Percentiles rank a stretch among this genome's conserved stretches.
Conservation (phyloP, 2,113 vertebrate genomes). For the Budorcas taxicolor region DNA sequence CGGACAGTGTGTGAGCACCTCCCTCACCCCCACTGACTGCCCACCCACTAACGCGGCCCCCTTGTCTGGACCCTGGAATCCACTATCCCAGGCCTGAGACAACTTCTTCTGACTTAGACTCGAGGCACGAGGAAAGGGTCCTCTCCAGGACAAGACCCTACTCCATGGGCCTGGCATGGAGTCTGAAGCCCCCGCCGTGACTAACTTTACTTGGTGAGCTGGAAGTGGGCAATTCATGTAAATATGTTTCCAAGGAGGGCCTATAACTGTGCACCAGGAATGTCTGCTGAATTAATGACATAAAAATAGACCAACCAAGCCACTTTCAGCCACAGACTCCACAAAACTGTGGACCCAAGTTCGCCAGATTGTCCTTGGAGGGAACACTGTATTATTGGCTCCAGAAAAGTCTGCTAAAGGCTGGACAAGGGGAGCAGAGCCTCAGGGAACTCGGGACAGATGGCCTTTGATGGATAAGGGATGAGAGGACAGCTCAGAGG, state of each 20-base stretch:
- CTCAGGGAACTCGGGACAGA: not conserved
- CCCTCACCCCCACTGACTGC: not conserved
- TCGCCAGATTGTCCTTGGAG: not conserved
- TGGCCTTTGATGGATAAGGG: not conserved
- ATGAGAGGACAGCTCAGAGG: not conserved
- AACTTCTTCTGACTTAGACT: not conserved
- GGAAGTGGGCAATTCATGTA: not conserved
- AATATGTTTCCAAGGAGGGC: not conserved
- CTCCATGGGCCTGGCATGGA: not conserved
- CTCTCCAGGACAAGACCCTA: not conserved
- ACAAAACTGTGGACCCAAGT: not conserved
- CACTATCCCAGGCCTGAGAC: not conserved
- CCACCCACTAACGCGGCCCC: rapidly evolving
- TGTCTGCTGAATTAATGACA: not conserved
- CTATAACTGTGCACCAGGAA: not conserved
- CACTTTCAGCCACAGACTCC: not conserved
- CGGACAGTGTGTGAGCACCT: rapidly evolving
- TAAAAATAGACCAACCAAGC: not conserved
- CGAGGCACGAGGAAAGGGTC: rapidly evolving
- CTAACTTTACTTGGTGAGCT: not conserved
- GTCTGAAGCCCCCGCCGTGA: not conserved
- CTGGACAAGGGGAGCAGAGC: not conserved
- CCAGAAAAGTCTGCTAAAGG: not conserved
- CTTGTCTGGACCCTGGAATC: not conserved
- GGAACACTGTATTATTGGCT: not conserved